Evolutionary conservation across 2,888 invertebrate genomes (phyloP).

Genomic region (Masnerella sp.): DNA sequence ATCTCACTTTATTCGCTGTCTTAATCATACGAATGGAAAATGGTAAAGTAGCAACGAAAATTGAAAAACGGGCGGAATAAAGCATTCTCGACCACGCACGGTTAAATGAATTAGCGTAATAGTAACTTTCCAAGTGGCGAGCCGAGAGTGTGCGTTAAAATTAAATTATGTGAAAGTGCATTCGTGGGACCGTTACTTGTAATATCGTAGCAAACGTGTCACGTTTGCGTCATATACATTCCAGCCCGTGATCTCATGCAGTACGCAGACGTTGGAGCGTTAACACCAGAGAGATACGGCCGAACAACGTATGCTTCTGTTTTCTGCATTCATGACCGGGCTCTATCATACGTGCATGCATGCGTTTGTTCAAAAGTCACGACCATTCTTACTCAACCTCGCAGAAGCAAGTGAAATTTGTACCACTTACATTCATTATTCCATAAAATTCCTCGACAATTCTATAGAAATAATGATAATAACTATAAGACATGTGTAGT

Average conservation of each 20-base stretch:
- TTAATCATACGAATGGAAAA: too few species aligned
- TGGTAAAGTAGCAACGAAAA: too few species aligned
- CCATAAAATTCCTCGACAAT: background rate
- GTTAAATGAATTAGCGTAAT: constrained; percentile 18
- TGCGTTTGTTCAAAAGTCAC: constrained; percentile 19
- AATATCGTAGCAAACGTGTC: constrained; percentile 55
- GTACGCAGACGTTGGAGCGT: constrained; percentile 34
- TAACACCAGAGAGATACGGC: constrained; percentile 35
- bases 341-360: constrained; percentile 18
- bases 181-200: constrained; percentile 48
- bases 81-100: constrained; percentile 6
- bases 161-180: constrained; percentile 47
- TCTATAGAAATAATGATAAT: too few species aligned
- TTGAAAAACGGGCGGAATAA: constrained; percentile 3
- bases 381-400: constrained; percentile 28
- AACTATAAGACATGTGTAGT: too few species aligned
- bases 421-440: constrained; percentile 7
- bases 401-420: constrained; percentile 25
- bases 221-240: constrained; percentile 57
- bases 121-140: constrained; percentile 24
- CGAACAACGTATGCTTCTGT: constrained; percentile 37
- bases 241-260: constrained; percentile 56
- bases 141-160: constrained; percentile 32
- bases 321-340: constrained; percentile 37
- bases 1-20: too few species aligned